Evolutionary conservation across 2,113 vertebrate species (phyloP).

Genomic region (Otocyon megalotis): DNA sequence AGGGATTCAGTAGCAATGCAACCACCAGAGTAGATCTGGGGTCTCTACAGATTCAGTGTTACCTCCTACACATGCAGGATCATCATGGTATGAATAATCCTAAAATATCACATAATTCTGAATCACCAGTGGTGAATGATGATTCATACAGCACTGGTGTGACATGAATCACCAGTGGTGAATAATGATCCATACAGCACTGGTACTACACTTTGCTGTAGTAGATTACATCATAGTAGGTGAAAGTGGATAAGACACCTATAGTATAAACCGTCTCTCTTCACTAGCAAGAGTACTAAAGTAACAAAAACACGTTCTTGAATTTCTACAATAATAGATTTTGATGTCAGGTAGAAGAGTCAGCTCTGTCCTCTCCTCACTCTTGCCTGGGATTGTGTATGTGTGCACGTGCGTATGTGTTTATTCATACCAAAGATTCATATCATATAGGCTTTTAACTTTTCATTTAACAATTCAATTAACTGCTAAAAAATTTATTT

Average conservation of each 20-base stretch:
- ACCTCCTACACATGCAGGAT: neutral
- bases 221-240: neutral
- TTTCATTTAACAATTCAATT: neutral
- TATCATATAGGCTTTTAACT: neutral
- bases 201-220: neutral
- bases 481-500: neutral
- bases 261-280: fast-evolving
- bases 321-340: neutral
- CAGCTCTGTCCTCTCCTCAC: neutral
- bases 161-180: neutral
- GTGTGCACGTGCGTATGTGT: fast-evolving
- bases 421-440: neutral
- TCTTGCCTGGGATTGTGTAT: neutral
- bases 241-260: neutral
- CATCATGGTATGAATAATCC: neutral
- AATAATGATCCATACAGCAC: neutral
- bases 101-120: neutral
- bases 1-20: neutral
- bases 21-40: neutral
- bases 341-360: neutral
- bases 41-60: neutral
- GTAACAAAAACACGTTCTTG: neutral
- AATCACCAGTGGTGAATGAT: neutral
- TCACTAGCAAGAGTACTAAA: neutral
- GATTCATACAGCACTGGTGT: fast-evolving